Base-by-base conservation (phyloP, 2,888 invertebrate species). In the Aspidiotus rigidus region DNA sequence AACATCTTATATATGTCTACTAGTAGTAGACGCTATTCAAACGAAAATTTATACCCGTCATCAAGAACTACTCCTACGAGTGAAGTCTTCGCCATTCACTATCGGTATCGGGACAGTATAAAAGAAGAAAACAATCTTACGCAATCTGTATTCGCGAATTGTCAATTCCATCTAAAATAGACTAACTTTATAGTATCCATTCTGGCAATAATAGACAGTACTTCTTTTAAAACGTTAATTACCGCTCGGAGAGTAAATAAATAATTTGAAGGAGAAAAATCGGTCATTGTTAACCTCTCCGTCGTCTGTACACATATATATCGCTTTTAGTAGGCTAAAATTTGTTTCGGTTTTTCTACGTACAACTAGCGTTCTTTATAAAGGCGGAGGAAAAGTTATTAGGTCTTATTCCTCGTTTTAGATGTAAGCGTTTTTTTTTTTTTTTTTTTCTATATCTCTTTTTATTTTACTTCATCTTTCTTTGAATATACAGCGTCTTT, bases 281-380 rank as follows among this genome's bases (percentile, higher is more conserved):
- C 56, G 66, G 66, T 66, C 66, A 66, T 66, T 66, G 66, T 66
- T 66, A 57, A 42, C 57, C 56, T 66, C 57, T 28, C 28, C 28
- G 28, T 28, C 28, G 28, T 28, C 28, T 28, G 1, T 28, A 28
- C 28, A 28, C 5, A 28, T 28, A 28, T 5, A 28, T 5, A n/a
- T 28, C 28, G 28, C 28, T 42, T 66, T 66, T 66, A 66, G 66
- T 66, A 57, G 66, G 57, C 66, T 41, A 66, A 66, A 66, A 66
- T 66, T 66, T 66, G 66, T 66, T 66, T 66, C 66, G 66, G 66
- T 66, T 66, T 56, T 41, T 63, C 42, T 66, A 40, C 41, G 54
- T 39, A 39, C 39, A n/a, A n/a, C 28, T 28, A 39, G 16, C 40
- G 40, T n/a, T 41, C 62, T 41, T 57, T 62, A 15, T 17, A 56